Evolutionary conservation across 2,113 vertebrate genomes (phyloP).

Genomic region (Pelobates fuscus): DNA sequence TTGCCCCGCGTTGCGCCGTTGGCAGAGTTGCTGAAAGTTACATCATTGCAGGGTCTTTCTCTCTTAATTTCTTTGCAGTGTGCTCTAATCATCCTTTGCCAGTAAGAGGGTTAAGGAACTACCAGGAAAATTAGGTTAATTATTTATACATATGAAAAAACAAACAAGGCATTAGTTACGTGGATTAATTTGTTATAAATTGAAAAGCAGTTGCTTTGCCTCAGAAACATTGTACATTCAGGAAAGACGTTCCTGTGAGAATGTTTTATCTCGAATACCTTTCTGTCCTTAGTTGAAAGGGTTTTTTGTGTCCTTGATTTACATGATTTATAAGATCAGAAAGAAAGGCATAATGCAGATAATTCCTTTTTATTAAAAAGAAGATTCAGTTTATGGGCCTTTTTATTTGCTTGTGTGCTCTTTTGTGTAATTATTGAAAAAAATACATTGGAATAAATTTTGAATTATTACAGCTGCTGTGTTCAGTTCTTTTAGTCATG

Average conservation of each 20-base stretch:
- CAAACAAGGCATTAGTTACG: neutral
- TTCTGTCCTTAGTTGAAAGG: too few species aligned
- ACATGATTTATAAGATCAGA: too few species aligned
- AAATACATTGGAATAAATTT: too few species aligned
- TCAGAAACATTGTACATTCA: neutral
- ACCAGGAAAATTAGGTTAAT: neutral
- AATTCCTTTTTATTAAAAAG: too few species aligned
- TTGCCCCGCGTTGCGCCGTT: neutral
- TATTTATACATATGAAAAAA: neutral
- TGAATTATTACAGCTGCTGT: too few species aligned
- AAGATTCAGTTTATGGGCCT: too few species aligned
- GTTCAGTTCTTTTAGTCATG: too few species aligned
- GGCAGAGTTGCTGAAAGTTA: neutral
- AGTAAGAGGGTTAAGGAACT: neutral
- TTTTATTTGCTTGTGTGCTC: too few species aligned
- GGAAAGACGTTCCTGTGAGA: neutral
- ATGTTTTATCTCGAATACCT: too few species aligned
- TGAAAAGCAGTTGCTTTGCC: neutral
- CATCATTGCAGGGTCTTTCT: neutral
- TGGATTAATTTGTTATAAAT: neutral
- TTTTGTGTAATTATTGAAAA: too few species aligned
- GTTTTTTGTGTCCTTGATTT: too few species aligned
- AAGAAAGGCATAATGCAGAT: too few species aligned
- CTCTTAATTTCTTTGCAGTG: neutral
- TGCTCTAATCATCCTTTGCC: neutral